A percentile compares a stretch with the other conserved stretches of the same genome.
These are phyloP conservation scores for Hippoglossus hippoglossus DNA, from an alignment of 2,797 vertebrate genomes.

Conservation along the genomic window DNA sequence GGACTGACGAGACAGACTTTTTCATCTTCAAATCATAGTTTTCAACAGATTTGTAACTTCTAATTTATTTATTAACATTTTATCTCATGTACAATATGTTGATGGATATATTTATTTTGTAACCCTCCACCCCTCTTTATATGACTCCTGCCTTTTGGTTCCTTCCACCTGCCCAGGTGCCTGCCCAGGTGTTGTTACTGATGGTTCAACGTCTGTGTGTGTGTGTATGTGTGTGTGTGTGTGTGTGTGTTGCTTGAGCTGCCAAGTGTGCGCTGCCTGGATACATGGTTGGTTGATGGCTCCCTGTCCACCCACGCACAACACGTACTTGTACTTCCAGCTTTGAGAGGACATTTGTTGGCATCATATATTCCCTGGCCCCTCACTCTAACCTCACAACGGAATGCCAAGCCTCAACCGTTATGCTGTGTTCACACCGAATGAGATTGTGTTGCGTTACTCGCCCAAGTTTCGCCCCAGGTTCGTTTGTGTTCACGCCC, in stretches of 20 bases:
- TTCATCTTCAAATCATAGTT: slow-evolving; percentile 79
- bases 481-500: too few relatives aligned
- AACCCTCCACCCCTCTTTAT: slow-evolving; percentile 51
- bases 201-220: slow-evolving; percentile 39
- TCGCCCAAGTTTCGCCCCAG: too few relatives aligned
- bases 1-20: slow-evolving; percentile 70
- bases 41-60: slow-evolving; percentile 81
- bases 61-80: slow-evolving; percentile 77
- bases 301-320: slow-evolving; percentile 14
- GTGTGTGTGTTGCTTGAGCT: slow-evolving; percentile 15
- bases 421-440: too few relatives aligned
- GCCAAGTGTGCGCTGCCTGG: slow-evolving; percentile 7
- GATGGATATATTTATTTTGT: slow-evolving; percentile 78
- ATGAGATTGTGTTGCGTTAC: too few relatives aligned
- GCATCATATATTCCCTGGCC: too few relatives aligned
- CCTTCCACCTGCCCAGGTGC: slow-evolving; percentile 44
- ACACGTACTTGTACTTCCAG: background rate
- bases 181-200: slow-evolving; percentile 63
- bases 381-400: too few relatives aligned
- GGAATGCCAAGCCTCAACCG: too few relatives aligned
- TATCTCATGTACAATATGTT: slow-evolving; percentile 75
- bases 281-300: slow-evolving; percentile 12
- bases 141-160: slow-evolving; percentile 62
- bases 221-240: slow-evolving; percentile 18
- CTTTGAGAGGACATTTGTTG: background rate